These are phyloP conservation scores for Genyomyrus donnyi DNA, from an alignment of 2,113 vertebrate genomes.

Conservation along the genomic window DNA sequence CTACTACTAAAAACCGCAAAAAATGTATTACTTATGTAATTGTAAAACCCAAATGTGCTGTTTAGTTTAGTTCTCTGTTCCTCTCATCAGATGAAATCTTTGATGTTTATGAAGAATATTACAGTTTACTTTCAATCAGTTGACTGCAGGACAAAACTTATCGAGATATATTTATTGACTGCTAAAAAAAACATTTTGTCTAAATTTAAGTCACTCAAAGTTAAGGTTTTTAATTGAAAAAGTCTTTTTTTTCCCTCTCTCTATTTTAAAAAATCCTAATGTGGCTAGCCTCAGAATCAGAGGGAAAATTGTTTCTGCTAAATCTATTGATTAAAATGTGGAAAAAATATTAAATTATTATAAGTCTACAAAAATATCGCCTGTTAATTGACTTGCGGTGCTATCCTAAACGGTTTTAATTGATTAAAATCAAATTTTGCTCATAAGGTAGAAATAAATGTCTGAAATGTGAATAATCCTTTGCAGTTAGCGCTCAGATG, in stretches of 20 bases:
- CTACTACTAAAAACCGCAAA: neutral
- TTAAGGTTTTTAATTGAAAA: conserved; percentile 10
- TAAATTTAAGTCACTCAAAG: conserved; percentile 28
- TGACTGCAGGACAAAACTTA: conserved; percentile 24
- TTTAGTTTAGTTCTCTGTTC: neutral
- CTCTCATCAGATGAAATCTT: neutral
- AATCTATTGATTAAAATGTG: conserved; percentile 1
- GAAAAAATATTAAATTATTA: conserved; percentile 19
- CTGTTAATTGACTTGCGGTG: conserved; percentile 7
- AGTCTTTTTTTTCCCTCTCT: neutral
- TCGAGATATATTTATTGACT: conserved; percentile 31
- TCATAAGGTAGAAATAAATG: conserved; percentile 29
- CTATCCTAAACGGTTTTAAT: conserved; percentile 18
- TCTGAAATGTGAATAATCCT: conserved; percentile 37
- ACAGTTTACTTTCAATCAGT: conserved; percentile 34
- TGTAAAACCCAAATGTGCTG: neutral
- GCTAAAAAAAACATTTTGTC: conserved; percentile 45
- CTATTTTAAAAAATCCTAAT: conserved; percentile 32
- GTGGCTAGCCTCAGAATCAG: conserved; percentile 27
- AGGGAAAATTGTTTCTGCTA: conserved; percentile 45
- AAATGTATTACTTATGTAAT: neutral
- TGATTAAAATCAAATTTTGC: conserved; percentile 19
- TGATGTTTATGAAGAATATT: conserved; percentile 3
- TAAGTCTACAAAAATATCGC: conserved; percentile 9
- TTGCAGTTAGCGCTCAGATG: conserved; percentile 35